These are phyloP conservation scores for Orbicella faveolata DNA, from an alignment of 64 coral and sea anemone genomes.

Conservation along the genomic window DNA sequence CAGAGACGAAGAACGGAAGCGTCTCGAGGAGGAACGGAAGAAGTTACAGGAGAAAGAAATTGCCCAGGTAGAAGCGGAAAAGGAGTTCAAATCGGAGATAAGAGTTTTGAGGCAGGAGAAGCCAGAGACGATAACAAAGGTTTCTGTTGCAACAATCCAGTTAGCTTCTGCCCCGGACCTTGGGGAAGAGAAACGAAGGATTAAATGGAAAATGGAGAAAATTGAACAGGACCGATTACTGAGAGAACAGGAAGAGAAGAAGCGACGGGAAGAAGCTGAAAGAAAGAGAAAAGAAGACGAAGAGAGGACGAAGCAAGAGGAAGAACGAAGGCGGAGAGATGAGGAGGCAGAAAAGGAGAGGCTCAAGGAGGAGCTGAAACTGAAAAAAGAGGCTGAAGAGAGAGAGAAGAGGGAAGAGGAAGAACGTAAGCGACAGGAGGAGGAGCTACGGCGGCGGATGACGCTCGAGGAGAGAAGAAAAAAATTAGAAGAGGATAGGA, in stretches of 20 bases:
- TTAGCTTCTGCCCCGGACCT: background rate
- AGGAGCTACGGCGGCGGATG: background rate
- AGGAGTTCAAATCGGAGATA: constrained; percentile 10
- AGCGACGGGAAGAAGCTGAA: constrained; percentile 32
- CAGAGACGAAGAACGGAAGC: constrained; percentile 38
- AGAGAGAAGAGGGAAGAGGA: constrained; percentile 44
- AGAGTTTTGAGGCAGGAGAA: background rate
- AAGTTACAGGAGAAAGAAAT: constrained; percentile 9
- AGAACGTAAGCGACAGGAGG: constrained; percentile 8
- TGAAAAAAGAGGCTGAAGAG: constrained; percentile 33
- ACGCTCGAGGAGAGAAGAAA: constrained; percentile 23
- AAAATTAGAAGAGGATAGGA: constrained; percentile 20
- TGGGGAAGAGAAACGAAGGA: constrained; percentile 18
- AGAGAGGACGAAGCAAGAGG: constrained; percentile 16
- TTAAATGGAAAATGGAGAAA: constrained; percentile 30
- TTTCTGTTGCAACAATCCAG: background rate
- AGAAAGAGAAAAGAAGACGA: constrained; percentile 35
- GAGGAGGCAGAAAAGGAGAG: constrained; percentile 29
- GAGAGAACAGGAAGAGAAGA: constrained; percentile 24
- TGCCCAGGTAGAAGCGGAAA: constrained; percentile 17
- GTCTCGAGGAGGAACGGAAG: constrained; percentile 30
- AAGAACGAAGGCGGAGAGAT: constrained; percentile 11
- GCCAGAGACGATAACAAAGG: background rate
- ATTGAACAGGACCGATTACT: constrained; percentile 21
- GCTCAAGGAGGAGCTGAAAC: constrained; percentile 23